A percentile compares a stretch with the other conserved stretches of the same genome.
These are phyloP conservation scores for Ichneumon xanthorius DNA, from an alignment of 2,888 invertebrate species.

Conservation along the genomic window DNA sequence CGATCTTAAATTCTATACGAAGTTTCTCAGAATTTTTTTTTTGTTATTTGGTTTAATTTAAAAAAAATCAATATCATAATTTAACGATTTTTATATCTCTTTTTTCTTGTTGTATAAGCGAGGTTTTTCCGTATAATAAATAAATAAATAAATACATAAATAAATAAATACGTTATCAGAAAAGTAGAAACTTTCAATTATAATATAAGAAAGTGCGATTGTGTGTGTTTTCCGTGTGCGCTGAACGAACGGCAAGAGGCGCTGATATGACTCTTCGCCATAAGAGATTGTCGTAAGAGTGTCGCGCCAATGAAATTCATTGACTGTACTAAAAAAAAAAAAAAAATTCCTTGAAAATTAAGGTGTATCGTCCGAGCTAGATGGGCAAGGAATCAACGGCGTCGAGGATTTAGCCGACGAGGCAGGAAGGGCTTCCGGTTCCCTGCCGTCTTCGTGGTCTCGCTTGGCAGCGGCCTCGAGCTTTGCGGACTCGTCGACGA, in stretches of 20 bases:
- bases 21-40: not conserved
- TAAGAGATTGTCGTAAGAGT: constrained; percentile 80
- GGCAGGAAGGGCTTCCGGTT: constrained; percentile 4
- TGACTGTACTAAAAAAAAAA: not conserved
- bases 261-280: constrained; percentile 56
- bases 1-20: no score
- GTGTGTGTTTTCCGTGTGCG: not conserved
- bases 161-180: not conserved
- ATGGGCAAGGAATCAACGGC: not conserved
- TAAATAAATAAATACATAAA: no score
- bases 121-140: no score
- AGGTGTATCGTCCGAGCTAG: not conserved
- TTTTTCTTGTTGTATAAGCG: no score
- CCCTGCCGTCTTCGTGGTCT: constrained; percentile 5
- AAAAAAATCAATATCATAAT: no score
- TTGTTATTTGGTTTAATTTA: not conserved
- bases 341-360: constrained; percentile 11
- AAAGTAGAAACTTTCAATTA: not conserved
- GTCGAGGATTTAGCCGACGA: constrained; percentile 14
- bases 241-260: not conserved
- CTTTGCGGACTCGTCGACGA: constrained; percentile 10
- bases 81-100: no score
- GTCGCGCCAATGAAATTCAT: not conserved
- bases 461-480: not conserved
- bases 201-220: no score